Evolutionary conservation across 2,113 vertebrate species (phyloP).

Genomic region (Dasyurus viverrinus): DNA sequence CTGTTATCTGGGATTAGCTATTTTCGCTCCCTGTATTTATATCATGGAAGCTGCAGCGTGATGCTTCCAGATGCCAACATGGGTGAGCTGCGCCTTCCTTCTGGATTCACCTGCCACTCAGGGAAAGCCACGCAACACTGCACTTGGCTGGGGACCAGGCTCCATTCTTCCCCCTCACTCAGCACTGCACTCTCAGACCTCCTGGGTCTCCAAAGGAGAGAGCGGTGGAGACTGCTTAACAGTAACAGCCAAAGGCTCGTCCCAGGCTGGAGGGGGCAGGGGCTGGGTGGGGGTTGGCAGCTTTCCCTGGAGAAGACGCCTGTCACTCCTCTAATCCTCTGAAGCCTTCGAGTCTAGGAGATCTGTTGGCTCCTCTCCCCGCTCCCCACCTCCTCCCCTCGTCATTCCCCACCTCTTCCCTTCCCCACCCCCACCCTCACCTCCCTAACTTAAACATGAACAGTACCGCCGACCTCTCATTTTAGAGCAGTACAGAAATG

Average conservation of each 20-base stretch:
- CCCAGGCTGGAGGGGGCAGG: neutral
- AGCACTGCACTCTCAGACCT: neutral
- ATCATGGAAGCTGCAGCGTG: conserved; percentile 58
- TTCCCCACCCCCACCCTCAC: neutral
- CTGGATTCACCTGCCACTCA: conserved; percentile 66
- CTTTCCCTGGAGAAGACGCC: conserved; percentile 27
- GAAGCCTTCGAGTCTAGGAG: conserved; percentile 58
- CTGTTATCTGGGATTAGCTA: conserved; percentile 78
- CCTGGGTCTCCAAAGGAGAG: neutral
- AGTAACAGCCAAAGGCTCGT: neutral
- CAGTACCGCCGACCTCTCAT: neutral
- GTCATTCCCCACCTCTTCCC: neutral
- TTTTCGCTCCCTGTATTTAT: conserved; percentile 80
- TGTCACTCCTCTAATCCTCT: conserved; percentile 71
- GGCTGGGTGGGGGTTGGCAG: conserved; percentile 32
- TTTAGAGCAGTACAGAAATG: conserved; percentile 47
- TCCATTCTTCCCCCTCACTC: conserved; percentile 9
- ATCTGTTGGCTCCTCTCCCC: neutral
- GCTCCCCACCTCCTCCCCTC: neutral
- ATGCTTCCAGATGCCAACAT: conserved; percentile 71
- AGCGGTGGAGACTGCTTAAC: neutral
- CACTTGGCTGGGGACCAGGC: conserved; percentile 64
- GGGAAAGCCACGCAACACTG: conserved; percentile 62
- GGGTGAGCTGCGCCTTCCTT: conserved; percentile 50
- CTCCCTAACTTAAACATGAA: neutral